Evolutionary conservation across 2,797 vertebrate species (phyloP), one percentile per base, ranked within the genome.

Genomic region (Eupleurogrammus muticus): DNA sequence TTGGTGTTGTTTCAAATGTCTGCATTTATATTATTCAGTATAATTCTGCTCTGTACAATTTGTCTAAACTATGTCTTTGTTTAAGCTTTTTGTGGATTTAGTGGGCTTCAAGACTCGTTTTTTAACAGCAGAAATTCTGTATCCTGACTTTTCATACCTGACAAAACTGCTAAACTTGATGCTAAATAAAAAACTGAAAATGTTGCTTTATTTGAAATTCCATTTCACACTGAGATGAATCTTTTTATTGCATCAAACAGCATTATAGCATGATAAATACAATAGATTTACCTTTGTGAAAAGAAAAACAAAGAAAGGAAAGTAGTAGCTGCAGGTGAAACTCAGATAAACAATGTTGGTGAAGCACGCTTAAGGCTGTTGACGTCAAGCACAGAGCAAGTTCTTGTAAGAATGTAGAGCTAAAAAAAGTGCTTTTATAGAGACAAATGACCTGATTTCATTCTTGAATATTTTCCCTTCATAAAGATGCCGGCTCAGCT

Each of bases 241-340:
- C 46, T 57, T 78, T 52, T 92, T 92, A 93, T 93, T 94, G 92
- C 91, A 86, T 91, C 89, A 88, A 82, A 90, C 89, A 92, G 86
- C 83, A 88, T 70, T 71, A 85, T 59, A 90, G 86, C 81, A 70
- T 56, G 77, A 88, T 68, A 87, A 87, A 88, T 69, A 85, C 86
- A 80, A 76, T 40, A 66, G 65, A 70, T 61, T 73, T 60, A 73
- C 38, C 46, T 21, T 55, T 55, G 58, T 73, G 63, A 16, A 47
- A 21, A 46, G 7, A 49, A 23, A 53, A 77, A 68, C 28, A 42
- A 61, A 24, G 32, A 38, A 60, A 32, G 70, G 12, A 21, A 54
- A 35, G 4, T 55, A 55, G n/a, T 51, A 14, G 28, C 44, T 64
- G 59, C 47, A 49, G 55, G 24, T 81, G 68, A 51, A 48, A 59